Percentiles rank a stretch among this genome's conserved stretches.
Conservation (phyloP, 2,888 invertebrate species). For the Tryphoninae sp. region DNA sequence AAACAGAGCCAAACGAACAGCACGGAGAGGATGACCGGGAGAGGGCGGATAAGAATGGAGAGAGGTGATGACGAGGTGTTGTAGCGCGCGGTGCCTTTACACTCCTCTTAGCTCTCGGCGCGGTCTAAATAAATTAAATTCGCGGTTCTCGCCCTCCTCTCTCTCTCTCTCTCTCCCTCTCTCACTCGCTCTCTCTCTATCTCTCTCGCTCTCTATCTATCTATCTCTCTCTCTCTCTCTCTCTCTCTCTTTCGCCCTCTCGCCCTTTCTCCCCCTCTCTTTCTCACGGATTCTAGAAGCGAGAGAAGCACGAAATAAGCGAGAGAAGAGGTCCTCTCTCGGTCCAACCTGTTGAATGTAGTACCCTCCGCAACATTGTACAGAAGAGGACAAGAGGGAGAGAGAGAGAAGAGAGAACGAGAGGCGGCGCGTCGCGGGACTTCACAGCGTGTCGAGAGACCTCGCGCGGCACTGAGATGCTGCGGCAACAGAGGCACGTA, state of each 20-base stretch:
- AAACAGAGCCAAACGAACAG: neutral
- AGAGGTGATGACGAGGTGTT: constrained; percentile 10
- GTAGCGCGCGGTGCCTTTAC: constrained; percentile 18
- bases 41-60: neutral
- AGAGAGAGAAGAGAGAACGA: constrained; percentile 3
- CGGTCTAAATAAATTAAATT: constrained; percentile 64
- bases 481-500: neutral
- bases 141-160: constrained; percentile 38
- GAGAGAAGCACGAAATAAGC: constrained; percentile 30
- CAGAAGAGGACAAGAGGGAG: constrained; percentile 17
- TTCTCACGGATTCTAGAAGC: constrained; percentile 10
- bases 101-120: constrained; percentile 44
- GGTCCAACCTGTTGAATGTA: constrained; percentile 65
- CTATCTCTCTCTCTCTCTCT: neutral
- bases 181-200: neutral
- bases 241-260: neutral
- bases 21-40: neutral
- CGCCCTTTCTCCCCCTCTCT: neutral
- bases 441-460: constrained; percentile 27
- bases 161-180: neutral
- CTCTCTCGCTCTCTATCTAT: neutral
- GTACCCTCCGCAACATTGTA: constrained; percentile 56
- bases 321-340: constrained; percentile 48
- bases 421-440: constrained; percentile 32
- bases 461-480: constrained; percentile 11